Evolutionary conservation across 2,888 invertebrate genomes (phyloP).

Genomic region (Acrocera orbiculus): DNA sequence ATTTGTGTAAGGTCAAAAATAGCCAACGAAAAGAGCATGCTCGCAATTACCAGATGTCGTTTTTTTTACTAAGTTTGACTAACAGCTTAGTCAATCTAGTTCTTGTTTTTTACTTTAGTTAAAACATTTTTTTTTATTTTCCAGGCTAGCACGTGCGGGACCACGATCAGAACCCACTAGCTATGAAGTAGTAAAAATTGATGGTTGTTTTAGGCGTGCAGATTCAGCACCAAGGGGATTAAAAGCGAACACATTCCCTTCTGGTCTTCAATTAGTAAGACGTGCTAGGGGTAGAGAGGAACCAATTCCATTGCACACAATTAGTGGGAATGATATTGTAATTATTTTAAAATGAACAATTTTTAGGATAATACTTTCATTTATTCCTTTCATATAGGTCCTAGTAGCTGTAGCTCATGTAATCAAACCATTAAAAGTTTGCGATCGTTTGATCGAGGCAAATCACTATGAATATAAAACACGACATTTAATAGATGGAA

Average conservation of each 20-base stretch:
- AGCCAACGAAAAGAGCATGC: too few species aligned
- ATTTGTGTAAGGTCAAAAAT: too few species aligned
- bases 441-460: conserved; percentile 45
- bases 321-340: conserved; percentile 44
- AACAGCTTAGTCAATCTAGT: not conserved
- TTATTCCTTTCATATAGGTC: conserved; percentile 24
- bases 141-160: conserved; percentile 43
- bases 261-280: conserved; percentile 31
- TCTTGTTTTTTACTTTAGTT: not conserved
- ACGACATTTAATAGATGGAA: conserved; percentile 72
- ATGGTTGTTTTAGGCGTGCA: conserved; percentile 43
- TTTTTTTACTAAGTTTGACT: not conserved
- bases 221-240: conserved; percentile 38
- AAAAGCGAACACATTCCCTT: conserved; percentile 28
- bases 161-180: conserved; percentile 52
- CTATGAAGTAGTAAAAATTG: conserved; percentile 51
- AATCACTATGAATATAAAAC: conserved; percentile 76
- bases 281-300: conserved; percentile 36
- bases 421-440: conserved; percentile 49
- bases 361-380: not conserved
- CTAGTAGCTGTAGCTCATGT: conserved; percentile 59
- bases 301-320: conserved; percentile 32
- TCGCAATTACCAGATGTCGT: too few species aligned
- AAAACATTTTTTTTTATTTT: conserved; percentile 4
- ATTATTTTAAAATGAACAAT: conserved; percentile 14